A percentile compares a stretch with the other conserved stretches of the same genome.
Evolutionary conservation across 2,888 invertebrate genomes (phyloP).

Genomic region (Trachelus troglodyta): DNA sequence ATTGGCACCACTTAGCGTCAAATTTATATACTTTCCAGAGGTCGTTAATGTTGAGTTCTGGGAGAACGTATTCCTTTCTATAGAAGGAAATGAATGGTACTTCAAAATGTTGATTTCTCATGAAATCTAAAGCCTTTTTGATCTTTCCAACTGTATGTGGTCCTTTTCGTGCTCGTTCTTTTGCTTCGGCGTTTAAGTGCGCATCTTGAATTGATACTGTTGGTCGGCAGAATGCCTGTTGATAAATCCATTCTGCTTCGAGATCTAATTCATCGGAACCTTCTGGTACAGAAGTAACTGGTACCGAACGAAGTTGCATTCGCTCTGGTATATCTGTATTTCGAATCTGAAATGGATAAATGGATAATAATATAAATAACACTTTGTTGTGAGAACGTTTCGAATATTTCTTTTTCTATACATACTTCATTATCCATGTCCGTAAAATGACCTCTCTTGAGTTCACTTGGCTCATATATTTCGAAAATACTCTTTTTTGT

Average conservation of each 20-base stretch:
- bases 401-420: neutral
- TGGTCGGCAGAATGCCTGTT: slow-evolving; percentile 88
- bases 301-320: slow-evolving; percentile 90
- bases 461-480: slow-evolving; percentile 96
- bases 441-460: slow-evolving; percentile 96
- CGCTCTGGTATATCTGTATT: slow-evolving; percentile 92
- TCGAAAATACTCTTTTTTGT: slow-evolving; percentile 90
- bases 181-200: slow-evolving; percentile 68
- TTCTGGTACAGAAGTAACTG: slow-evolving; percentile 84
- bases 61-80: slow-evolving; percentile 96
- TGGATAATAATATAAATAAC: neutral
- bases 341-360: slow-evolving; percentile 71
- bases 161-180: slow-evolving; percentile 73
- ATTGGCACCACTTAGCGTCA: slow-evolving; percentile 95
- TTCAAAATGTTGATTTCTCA: slow-evolving; percentile 94
- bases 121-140: slow-evolving; percentile 92
- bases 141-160: slow-evolving; percentile 87
- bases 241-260: slow-evolving; percentile 98
- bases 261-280: slow-evolving; percentile 90
- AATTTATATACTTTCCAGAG: slow-evolving; percentile 98
- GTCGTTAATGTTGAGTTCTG: slow-evolving; percentile 93
- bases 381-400: neutral
- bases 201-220: slow-evolving; percentile 84
- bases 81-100: slow-evolving; percentile 99
- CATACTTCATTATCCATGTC: slow-evolving; percentile 86